These are phyloP conservation scores for Notarius lentiginosus DNA, from an alignment of 2,113 vertebrate genomes.

Conservation along the genomic window DNA sequence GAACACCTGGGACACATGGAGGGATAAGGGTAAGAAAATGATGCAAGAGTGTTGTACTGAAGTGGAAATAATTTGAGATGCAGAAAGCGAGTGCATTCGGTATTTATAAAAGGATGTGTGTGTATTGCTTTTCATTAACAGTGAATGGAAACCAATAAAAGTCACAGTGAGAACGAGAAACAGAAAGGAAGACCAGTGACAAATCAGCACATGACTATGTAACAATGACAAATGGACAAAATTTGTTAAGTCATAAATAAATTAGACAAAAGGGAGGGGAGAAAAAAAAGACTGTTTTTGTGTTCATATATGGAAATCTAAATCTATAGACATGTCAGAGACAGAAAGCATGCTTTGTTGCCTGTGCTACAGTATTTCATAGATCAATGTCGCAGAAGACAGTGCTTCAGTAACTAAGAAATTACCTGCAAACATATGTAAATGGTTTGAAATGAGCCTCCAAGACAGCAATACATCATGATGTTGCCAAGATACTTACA, in stretches of 20 bases:
- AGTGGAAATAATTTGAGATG: neutral
- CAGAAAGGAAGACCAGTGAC: constrained; percentile 22
- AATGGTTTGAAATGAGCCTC: constrained; percentile 12
- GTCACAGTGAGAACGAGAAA: neutral
- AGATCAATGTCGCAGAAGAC: too few relatives aligned
- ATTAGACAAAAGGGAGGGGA: neutral
- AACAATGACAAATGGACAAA: neutral
- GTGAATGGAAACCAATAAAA: constrained; percentile 23
- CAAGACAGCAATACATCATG: constrained; percentile 9
- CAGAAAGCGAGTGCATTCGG: neutral
- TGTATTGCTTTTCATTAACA: constrained; percentile 37
- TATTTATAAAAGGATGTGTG: neutral
- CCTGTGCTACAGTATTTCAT: neutral
- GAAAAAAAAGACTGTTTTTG: neutral
- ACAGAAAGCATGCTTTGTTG: neutral
- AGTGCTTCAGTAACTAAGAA: constrained; percentile 1
- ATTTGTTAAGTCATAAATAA: neutral
- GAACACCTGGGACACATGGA: constrained; percentile 65
- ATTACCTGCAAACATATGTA: constrained; percentile 22
- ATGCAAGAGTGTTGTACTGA: constrained; percentile 6
- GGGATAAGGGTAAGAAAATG: neutral
- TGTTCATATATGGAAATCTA: neutral
- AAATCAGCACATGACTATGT: constrained; percentile 18
- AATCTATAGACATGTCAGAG: neutral
- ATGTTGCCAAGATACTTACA: constrained; percentile 17